Evolutionary conservation across 2,113 vertebrate species (phyloP).

Genomic region (Tragelaphus imberbis): DNA sequence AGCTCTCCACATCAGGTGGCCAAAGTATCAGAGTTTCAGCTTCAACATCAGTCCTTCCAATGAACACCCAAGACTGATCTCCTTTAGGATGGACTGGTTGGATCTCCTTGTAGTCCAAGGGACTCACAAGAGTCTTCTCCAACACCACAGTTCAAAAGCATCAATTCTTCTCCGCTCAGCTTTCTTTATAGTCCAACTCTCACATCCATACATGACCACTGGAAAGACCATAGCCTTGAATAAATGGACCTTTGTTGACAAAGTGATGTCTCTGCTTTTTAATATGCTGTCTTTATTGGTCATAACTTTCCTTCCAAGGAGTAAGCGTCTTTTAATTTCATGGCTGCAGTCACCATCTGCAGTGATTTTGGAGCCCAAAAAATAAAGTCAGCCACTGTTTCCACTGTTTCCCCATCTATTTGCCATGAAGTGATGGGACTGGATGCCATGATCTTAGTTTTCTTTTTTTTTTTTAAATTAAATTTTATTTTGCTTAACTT

Average conservation of each 20-base stretch:
- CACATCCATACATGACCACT: not conserved
- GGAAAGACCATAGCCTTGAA: not conserved
- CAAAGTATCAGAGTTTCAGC: not conserved
- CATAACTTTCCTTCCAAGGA: not conserved
- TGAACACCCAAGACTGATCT: not conserved
- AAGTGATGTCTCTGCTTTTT: not conserved
- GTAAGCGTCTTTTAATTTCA: not conserved
- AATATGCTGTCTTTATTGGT: not conserved
- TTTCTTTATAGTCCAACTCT: not conserved
- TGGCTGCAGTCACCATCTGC: not conserved
- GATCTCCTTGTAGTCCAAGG: not conserved
- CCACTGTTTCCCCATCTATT: too few relatives aligned
- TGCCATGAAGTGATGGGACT: too few relatives aligned
- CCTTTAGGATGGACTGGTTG: not conserved
- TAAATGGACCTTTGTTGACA: not conserved
- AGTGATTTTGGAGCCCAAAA: not conserved
- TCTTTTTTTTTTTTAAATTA: too few relatives aligned
- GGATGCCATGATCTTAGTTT: too few relatives aligned
- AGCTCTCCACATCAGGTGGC: not conserved
- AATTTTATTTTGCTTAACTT: too few relatives aligned
- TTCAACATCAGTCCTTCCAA: not conserved
- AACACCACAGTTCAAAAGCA: not conserved
- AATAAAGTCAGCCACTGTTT: too few relatives aligned
- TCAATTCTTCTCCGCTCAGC: accelerated
- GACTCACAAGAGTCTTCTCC: not conserved